Evolutionary conservation across 1,140 invertebrate genomes (phyloP).

Genomic region (Nasonia vitripennis): DNA sequence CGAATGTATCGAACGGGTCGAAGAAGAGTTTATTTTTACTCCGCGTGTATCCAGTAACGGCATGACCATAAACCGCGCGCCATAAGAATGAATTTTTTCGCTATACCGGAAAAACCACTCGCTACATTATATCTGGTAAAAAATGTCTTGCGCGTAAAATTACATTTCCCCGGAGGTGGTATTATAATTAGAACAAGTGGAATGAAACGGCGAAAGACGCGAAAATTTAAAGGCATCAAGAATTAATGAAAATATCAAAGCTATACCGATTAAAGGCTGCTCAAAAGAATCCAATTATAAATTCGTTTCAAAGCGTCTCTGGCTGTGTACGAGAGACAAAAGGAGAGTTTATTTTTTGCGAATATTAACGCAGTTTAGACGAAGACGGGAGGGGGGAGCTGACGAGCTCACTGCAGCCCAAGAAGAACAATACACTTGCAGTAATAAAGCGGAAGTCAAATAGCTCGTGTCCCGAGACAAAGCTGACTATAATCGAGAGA

Average conservation of each 20-base stretch:
- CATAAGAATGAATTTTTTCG: background rate
- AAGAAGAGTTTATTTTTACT: slow-evolving; percentile 15
- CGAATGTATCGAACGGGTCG: background rate
- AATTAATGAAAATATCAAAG: background rate
- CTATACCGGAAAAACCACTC: background rate
- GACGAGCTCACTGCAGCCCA: background rate
- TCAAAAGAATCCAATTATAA: background rate
- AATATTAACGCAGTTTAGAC: background rate
- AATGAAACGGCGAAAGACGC: background rate
- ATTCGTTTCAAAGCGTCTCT: background rate
- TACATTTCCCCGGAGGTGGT: no score
- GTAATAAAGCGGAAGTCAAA: slow-evolving; percentile 25
- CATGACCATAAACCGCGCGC: background rate
- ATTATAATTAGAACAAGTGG: background rate
- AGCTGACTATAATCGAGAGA: slow-evolving; percentile 20
- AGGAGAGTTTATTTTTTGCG: background rate
- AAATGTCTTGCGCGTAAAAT: no score
- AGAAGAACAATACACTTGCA: slow-evolving; percentile 4
- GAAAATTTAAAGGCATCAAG: background rate
- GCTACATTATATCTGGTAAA: no score
- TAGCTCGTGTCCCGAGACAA: background rate
- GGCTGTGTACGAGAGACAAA: background rate
- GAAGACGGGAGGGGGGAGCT: background rate
- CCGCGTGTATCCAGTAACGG: background rate
- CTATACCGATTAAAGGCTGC: background rate